phyloP scores from a whole-genome alignment of 2,888 invertebrate genomes.

The Apotomis capreana region DNA sequence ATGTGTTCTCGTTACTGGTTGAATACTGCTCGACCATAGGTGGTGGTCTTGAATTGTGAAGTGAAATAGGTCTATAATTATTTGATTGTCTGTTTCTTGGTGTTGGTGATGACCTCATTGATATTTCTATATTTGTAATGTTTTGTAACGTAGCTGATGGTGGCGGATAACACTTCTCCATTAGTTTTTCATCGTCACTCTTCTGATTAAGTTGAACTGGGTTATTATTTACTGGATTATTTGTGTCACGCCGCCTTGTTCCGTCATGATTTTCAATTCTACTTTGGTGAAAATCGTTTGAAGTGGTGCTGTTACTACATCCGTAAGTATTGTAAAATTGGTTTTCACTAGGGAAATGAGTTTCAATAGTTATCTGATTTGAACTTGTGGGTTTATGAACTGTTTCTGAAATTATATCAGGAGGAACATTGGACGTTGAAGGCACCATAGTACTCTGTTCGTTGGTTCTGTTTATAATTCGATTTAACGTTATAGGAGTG shows the following conservation, averaged over 20 bases:
- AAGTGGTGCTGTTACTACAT: slow-evolving; percentile 53
- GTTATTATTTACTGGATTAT: slow-evolving; percentile 66
- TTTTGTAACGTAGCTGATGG: slow-evolving; percentile 75
- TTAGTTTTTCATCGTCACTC: slow-evolving; percentile 80
- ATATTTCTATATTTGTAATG: slow-evolving; percentile 79
- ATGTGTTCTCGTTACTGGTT: slow-evolving; percentile 64
- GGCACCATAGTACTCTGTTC: slow-evolving; percentile 60
- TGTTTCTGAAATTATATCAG: slow-evolving; percentile 78
- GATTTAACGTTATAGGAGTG: slow-evolving; percentile 78
- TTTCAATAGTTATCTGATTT: slow-evolving; percentile 76
- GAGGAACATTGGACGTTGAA: slow-evolving; percentile 64
- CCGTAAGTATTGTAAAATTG: slow-evolving; percentile 57
- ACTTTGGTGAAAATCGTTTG: slow-evolving; percentile 52
- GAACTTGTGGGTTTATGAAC: slow-evolving; percentile 71
- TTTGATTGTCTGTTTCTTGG: slow-evolving; percentile 61
- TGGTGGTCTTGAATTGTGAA: slow-evolving; percentile 68
- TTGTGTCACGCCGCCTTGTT: slow-evolving; percentile 57
- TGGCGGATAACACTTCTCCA: slow-evolving; percentile 71
- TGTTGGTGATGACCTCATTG: slow-evolving; percentile 68
- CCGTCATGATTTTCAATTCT: slow-evolving; percentile 60
- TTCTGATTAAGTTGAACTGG: slow-evolving; percentile 70
- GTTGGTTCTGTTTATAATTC: slow-evolving; percentile 68
- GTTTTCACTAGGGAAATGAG: slow-evolving; percentile 73
- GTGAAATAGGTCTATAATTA: slow-evolving; percentile 77
- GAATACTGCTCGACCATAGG: slow-evolving; percentile 58